Evolutionary conservation across 1,140 invertebrate genomes (phyloP), one percentile per base, ranked within the genome.

Genomic region (fruit fly (Drosophila melanogaster)): DNA sequence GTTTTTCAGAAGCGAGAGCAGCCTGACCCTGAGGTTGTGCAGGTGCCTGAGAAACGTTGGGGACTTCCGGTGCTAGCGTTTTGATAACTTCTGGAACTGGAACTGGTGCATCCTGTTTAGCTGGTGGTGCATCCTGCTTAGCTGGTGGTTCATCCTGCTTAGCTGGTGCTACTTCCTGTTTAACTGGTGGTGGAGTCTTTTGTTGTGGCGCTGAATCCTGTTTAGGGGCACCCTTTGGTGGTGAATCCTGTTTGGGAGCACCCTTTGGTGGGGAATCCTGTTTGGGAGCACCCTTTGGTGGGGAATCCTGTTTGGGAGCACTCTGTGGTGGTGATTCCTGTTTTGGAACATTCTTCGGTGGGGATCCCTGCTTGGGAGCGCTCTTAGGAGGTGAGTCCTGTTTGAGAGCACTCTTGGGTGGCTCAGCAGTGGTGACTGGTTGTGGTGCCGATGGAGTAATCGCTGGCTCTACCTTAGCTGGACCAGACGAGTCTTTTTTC

Each of bases 401-500:
- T 0, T 46, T 46, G 4, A 17, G 5, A 14, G 58, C 12, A 22
- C 41, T 24, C 22, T 49, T 66, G 0, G 43, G 14, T 22, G 41
- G 14, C n/a, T 58, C 61, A 17, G 19, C 30, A 24, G 33, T 59
- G 6, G 30, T 5, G 14, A 26, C 5, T 11, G 54, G 19, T 14
- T 11, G 0, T 30, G 10, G 17, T 44, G 17, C 41, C 19, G 41
- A 1, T 44, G 41, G 11, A 24, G 70, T 15, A 59, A 58, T 11
- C 17, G 26, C 26, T 7, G 75, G 35, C n/a, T 81, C 60, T 4
- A 44, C 35, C 35, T 81, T 57, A 17, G 46, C 33, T 50, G 51
- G 53, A 12, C 50, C 12, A 30, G 56, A 35, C 7, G 49, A 37
- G 2, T 58, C 46, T 19, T 38, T 54, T 19, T 53, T 49, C 10